A percentile compares a stretch with the other conserved stretches of the same genome.
Evolutionary conservation across 2,888 invertebrate genomes (phyloP).

Genomic region (Hemithea aestivaria): DNA sequence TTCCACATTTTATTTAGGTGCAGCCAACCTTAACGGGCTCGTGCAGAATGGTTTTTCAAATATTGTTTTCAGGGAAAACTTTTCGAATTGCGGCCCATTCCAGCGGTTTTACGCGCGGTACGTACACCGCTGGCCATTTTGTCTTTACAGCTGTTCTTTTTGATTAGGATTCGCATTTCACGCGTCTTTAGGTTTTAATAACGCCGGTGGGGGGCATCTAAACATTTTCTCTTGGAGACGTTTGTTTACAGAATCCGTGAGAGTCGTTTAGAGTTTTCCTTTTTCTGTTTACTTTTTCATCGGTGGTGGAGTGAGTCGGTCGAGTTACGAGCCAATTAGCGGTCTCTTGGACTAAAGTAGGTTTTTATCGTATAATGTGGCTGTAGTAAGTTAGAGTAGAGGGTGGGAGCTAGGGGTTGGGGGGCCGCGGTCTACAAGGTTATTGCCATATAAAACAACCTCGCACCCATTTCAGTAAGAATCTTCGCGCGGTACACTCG

Average conservation of each 20-base stretch:
- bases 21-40: conserved; percentile 38
- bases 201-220: neutral
- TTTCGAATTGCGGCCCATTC: conserved; percentile 19
- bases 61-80: conserved; percentile 32
- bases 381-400: conserved; percentile 28
- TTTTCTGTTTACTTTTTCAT: conserved; percentile 31
- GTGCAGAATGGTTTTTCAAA: conserved; percentile 30
- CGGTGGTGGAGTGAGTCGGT: conserved; percentile 27
- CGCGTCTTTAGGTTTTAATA: conserved; percentile 12
- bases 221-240: conserved; percentile 18
- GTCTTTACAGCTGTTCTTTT: conserved; percentile 12
- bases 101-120: conserved; percentile 18
- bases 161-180: conserved; percentile 12
- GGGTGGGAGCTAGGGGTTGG: conserved; percentile 21
- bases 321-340: conserved; percentile 49
- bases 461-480: conserved; percentile 22
- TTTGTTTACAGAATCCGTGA: conserved; percentile 28
- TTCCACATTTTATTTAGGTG: conserved; percentile 54
- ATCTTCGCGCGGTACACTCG: conserved; percentile 23
- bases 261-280: conserved; percentile 20
- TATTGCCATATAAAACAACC: conserved; percentile 33
- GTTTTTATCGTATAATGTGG: conserved; percentile 31
- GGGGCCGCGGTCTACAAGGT: conserved; percentile 17
- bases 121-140: conserved; percentile 6
- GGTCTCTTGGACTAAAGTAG: conserved; percentile 32